Evolutionary conservation across 2,113 vertebrate species (phyloP), one percentile per base, ranked within the genome.

Genomic region (Gobiocypris rarus): DNA sequence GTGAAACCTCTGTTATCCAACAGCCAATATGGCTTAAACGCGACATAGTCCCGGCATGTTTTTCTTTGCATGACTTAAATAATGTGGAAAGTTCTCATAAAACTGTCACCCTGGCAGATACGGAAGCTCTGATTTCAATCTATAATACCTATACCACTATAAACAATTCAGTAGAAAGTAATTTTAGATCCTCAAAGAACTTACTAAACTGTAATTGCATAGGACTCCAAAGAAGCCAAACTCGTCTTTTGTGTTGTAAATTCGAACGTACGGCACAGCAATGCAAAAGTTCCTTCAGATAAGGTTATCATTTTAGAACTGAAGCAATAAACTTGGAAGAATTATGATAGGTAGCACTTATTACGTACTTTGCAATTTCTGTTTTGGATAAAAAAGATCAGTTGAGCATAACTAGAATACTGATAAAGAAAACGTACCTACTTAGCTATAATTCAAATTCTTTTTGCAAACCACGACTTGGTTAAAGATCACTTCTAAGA

Each of bases 91-190:
- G 45, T 69, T 69, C 14, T 82, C 43, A 14, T 43, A 24, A 17
- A 81, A 34, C 61, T 5, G 59, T 52, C 45, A 82, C 63, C 65
- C 80, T 82, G 79, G 61, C 65, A 82, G 63, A 54, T 82, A 70
- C 28, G 80, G 80, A 82, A 82, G 80, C 80, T 82, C 80, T 70
- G 80, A 82, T 82, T 82, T 81, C 77, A 81, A 13, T 81, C 78
- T 54, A 69, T 54, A 81, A 67, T 67, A 70, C 58, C 43, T 28
- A 70, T 38, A 81, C 45, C n/a, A 19, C 77, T 80, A 63, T 63
- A 80, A 63, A 63, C 59, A 67, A 67, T 80, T 79, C 38, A 45
- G 34, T 79, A 61, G 26, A 80, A 82, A 69, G 63, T 81, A 26
- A 34, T 34, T 52, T 67, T 67, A 69, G 65, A 15, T 50, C 65